Base-by-base conservation (phyloP, 2,888 invertebrate genomes). In the Metacarcinus magister region DNA sequence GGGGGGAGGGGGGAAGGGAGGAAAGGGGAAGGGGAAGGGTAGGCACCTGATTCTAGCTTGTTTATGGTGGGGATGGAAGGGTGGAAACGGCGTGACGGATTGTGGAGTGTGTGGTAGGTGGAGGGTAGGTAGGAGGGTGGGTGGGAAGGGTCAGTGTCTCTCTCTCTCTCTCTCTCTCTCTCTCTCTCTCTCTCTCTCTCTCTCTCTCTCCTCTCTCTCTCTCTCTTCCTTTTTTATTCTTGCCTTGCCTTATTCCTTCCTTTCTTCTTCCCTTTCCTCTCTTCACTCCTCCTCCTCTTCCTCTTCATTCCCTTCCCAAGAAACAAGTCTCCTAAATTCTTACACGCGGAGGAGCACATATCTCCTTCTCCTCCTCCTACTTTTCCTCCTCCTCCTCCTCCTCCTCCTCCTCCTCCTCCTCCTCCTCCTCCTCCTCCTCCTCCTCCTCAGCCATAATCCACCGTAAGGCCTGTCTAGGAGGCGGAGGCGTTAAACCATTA, bases 1-100 rank as follows among this genome's bases (percentile, higher is more conserved):
- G 60, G 39, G 32, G 28, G 93, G 28, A 67, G 60, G 67, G 28
- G 10, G 93, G 60, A 23, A 28, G 39, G 60, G 32, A 23, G 60
- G 48, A 46, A 60, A n/a, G n/a, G 67, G n/a, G 19, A n/a, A 67
- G 13, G 82, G 32, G 82, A 82, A 32, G 82, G 82, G 32, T 8
- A 32, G 10, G 60, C 43, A 44, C 39, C 67, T 93, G 93, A 75
- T 93, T 93, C 67, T 93, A 19, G 39, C 93, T 93, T 67, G 93
- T 93, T 93, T 94, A 94, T 39, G 23, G 44, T n/a, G 13, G 7
- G 28, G 32, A 32, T 23, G 19, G 28, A 82, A 75, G 94, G 39
- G 82, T 46, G 75, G 75, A 82, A 94, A 39, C 44, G n/a, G 44
- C 75, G 94, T 67, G 82, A 94, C 44, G 39, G 32, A 28, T 32